phyloP scores from a whole-genome alignment of 2,113 vertebrate genomes.

The Calonectris borealis region DNA sequence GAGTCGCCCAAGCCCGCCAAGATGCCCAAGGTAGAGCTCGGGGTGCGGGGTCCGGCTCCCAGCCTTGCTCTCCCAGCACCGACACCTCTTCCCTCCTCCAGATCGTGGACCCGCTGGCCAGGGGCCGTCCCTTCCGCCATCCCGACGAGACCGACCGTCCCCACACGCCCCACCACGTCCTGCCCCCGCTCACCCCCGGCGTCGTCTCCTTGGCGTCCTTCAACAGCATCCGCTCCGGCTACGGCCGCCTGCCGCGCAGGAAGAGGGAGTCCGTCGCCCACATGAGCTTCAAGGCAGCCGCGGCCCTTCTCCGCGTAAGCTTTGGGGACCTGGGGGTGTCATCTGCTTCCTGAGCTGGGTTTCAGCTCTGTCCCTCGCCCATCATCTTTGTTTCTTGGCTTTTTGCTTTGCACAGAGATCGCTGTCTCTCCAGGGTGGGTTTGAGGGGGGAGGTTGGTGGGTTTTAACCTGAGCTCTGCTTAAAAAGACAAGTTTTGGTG shows the following conservation, averaged over 20 bases:
- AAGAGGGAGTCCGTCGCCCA: conserved; percentile 92
- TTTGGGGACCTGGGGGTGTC: background rate
- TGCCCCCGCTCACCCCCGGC: conserved; percentile 82
- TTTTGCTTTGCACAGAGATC: background rate
- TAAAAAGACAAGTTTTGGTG: background rate
- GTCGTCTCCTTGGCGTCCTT: conserved; percentile 87
- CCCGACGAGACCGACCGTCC: conserved; percentile 85
- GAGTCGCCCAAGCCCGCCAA: conserved; percentile 85
- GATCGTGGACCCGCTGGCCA: conserved; percentile 93
- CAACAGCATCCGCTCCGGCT: conserved; percentile 85
- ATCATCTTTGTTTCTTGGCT: background rate
- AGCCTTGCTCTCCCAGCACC: background rate
- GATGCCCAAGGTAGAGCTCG: conserved; percentile 85
- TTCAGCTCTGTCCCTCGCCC: background rate
- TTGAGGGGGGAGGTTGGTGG: accelerated
- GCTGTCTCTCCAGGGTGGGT: accelerated
- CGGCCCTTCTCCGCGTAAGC: conserved; percentile 86
- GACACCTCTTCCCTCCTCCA: conserved; percentile 4
- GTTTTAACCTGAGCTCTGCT: background rate
- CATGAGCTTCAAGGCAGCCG: conserved; percentile 92
- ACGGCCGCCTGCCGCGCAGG: conserved; percentile 77
- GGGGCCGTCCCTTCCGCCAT: conserved; percentile 89
- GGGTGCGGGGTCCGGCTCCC: accelerated
- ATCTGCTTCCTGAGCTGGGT: accelerated
- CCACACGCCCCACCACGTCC: conserved; percentile 74